A percentile compares a stretch with the other conserved stretches of the same genome.
These are phyloP conservation scores for Halictus quadricinctus DNA, from an alignment of 2,888 invertebrate species.

Conservation along the genomic window DNA sequence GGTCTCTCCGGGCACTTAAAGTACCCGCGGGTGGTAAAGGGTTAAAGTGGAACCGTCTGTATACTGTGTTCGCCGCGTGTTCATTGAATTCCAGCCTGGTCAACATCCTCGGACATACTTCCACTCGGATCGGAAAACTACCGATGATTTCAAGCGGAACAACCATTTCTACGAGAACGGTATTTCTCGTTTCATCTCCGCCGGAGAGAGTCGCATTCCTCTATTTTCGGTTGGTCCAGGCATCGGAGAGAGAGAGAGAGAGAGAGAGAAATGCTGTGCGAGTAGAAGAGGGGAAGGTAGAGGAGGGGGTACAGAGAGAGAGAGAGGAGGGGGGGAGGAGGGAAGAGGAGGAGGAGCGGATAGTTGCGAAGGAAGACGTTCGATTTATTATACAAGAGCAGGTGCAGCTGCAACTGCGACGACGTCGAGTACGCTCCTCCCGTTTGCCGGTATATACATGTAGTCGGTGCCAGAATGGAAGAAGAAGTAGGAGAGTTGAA, in stretches of 20 bases:
- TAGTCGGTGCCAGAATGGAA: constrained; percentile 51
- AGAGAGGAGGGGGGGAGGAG: background rate
- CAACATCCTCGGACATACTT: constrained; percentile 9
- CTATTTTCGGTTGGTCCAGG: background rate
- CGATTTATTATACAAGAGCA: constrained; percentile 61
- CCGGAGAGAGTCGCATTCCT: background rate
- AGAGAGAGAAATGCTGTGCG: background rate
- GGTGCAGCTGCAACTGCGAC: constrained; percentile 68
- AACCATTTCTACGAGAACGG: background rate
- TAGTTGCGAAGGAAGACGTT: constrained; percentile 37
- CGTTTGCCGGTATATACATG: constrained; percentile 51
- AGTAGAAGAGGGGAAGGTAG: background rate
- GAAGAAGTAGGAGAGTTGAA: constrained; percentile 68
- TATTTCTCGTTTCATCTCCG: constrained; percentile 29
- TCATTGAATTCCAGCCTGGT: constrained; percentile 36
- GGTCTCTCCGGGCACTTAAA: background rate
- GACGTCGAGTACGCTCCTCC: constrained; percentile 67
- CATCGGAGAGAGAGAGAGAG: background rate
- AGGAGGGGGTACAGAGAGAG: background rate
- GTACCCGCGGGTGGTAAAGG: background rate
- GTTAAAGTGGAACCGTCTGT: constrained; percentile 18
- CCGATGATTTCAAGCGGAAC: background rate
- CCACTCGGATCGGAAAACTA: background rate
- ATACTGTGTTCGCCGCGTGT: constrained; percentile 23
- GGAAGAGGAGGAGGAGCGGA: constrained; percentile 7